A percentile compares a stretch with the other conserved stretches of the same genome.
phyloP scores from a whole-genome alignment of 2,888 invertebrate species.

The Sarcophaga rosellei region DNA sequence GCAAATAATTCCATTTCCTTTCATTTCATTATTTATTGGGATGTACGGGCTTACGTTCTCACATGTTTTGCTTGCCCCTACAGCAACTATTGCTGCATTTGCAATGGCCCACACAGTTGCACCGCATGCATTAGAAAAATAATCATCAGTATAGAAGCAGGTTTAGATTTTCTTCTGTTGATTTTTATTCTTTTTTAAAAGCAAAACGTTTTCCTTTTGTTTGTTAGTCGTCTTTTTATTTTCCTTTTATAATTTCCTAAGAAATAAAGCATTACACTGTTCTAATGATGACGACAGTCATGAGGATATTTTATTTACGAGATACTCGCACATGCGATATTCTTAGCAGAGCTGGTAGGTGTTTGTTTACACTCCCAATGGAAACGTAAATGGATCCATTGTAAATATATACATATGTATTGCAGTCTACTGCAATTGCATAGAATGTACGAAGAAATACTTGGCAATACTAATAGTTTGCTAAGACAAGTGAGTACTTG shows the following conservation, averaged over 20 bases:
- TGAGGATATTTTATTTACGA: not conserved
- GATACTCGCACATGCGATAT: too few species aligned
- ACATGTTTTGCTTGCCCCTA: too few species aligned
- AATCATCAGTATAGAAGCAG: not conserved
- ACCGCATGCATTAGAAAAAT: not conserved
- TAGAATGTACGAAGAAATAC: not conserved
- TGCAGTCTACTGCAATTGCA: not conserved
- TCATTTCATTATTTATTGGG: too few species aligned
- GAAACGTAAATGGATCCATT: not conserved
- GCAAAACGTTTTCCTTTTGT: not conserved
- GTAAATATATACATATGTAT: conserved; percentile 19
- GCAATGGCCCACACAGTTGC: conserved; percentile 6
- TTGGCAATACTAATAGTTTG: not conserved
- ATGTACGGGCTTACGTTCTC: too few species aligned
- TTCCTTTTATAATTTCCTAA: not conserved
- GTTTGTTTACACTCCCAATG: not conserved
- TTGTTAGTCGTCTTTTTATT: not conserved
- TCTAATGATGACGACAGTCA: not conserved
- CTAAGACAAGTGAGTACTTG: not conserved
- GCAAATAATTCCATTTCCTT: too few species aligned
- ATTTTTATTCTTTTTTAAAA: not conserved
- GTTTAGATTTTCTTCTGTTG: not conserved
- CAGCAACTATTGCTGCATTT: too few species aligned
- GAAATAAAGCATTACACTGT: not conserved
- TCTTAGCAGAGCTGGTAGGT: too few species aligned